Evolutionary conservation across 2,113 vertebrate species (phyloP), one percentile per base, ranked within the genome.

Genomic region (Phyllopteryx taeniolatus): DNA sequence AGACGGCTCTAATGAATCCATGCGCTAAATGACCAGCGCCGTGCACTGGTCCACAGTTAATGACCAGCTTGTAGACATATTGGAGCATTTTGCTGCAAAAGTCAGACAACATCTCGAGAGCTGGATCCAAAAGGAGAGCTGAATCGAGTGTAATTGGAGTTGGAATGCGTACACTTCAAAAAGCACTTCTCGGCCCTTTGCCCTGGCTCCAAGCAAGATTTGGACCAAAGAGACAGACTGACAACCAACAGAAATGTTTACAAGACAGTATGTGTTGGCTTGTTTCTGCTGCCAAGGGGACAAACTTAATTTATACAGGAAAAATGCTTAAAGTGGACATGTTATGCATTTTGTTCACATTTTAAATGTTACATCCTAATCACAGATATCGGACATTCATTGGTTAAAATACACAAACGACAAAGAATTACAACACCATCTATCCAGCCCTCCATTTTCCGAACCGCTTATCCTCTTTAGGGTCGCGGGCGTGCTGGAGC

Each of bases 1-100:
- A 33, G 5, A 56, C 57, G 31, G 17, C 31, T n/a, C 44, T 2
- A 65, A 68, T 49, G 53, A 79, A 74, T 46, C 70, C 61, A 20
- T 11, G 44, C 59, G 3, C 19, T 39, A 63, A 35, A 6, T 27
- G 60, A 62, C 59, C 4, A 20, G 33, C 8, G 39, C 61, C 9
- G 33, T n/a, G 49, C 51, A 54, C 31, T 11, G 51, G 0, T 60
- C 19, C 15, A 49, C 42, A 31, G 27, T 68, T 59, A 63, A 42
- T 17, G 14, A 39, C 47, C 46, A 47, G 39, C 20, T 56, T 20
- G 27, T 67, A 43, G 33, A 47, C 0, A 31, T 27, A 63, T 31
- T 13, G 43, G 43, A 51, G 42, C 22, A 47, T 67, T 67, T n/a
- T 59, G 54, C 51, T 49, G 22, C 44, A 66, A 31, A 27, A 44